Conservation (phyloP, 1,140 invertebrate genomes). For the Idris sp. region DNA sequence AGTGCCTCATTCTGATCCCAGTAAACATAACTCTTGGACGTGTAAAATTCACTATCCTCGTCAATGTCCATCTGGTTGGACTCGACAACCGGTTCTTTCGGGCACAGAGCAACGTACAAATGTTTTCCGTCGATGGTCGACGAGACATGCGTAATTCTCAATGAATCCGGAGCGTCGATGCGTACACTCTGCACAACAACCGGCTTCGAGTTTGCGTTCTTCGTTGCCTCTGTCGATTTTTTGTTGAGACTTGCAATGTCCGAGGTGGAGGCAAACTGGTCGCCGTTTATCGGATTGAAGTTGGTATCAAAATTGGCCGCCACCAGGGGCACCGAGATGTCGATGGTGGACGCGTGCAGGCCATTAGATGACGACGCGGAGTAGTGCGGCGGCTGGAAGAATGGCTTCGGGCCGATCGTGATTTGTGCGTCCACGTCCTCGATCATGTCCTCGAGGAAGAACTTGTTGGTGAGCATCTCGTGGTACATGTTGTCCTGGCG, state of each 20-base stretch:
- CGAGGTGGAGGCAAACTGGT: slow-evolving; percentile 75
- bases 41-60: slow-evolving; percentile 73
- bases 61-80: slow-evolving; percentile 78
- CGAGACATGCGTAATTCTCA: slow-evolving; percentile 81
- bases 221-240: slow-evolving; percentile 68
- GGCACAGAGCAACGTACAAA: slow-evolving; percentile 82
- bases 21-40: slow-evolving; percentile 74
- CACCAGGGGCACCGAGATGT: slow-evolving; percentile 66
- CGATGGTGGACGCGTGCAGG: slow-evolving; percentile 68
- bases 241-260: slow-evolving; percentile 69
- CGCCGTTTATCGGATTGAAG: slow-evolving; percentile 72
- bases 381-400: no score
- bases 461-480: slow-evolving; percentile 75
- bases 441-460: slow-evolving; percentile 75
- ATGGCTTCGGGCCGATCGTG: slow-evolving; percentile 66
- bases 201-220: slow-evolving; percentile 70
- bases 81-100: slow-evolving; percentile 41
- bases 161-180: slow-evolving; percentile 70
- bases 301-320: slow-evolving; percentile 71
- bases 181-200: slow-evolving; percentile 73
- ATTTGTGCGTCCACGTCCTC: slow-evolving; percentile 75
- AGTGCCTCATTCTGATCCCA: slow-evolving; percentile 75
- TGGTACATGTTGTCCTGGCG: slow-evolving; percentile 74
- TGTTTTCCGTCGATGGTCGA: slow-evolving; percentile 83
- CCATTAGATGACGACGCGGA: slow-evolving; percentile 74